Base-by-base conservation (phyloP, 1,140 invertebrate genomes). In the Gonioctena quinquepunctata region DNA sequence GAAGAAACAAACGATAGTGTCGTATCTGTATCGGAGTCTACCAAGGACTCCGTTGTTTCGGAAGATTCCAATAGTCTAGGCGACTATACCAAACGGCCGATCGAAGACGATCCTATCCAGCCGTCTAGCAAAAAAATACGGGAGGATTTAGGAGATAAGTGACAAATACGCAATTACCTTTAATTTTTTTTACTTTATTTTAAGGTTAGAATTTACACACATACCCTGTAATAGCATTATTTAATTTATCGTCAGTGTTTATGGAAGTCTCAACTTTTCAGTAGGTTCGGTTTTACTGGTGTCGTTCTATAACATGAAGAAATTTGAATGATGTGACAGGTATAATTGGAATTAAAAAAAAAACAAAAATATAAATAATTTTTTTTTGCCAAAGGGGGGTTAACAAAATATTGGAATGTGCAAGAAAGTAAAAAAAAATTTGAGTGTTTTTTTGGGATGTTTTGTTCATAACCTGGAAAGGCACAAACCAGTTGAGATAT, bases 41-140 rank as follows among this genome's bases (percentile, higher is more conserved):
- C 78, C 23, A 82, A 82, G 66, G 81, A 82, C 64, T 81, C 80
- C 25, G 70, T 72, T 19, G 69, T 57, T 18, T 57, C 71, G 50
- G 68, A 74, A n/a, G 54, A 68, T 22, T 67, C 59, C 18, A 66
- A 69, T 48, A 70, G 57, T 49, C 57, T 73, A 52, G 69, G 70
- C 6, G 63, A 66, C 7, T 71, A 61, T 49, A 76, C 69, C 67
- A 82, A 82, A 74, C 65, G 81, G 67, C 76, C 76, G 50, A 62
- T 79, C 16, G 82, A 83, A 60, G 80, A 76, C 8, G 77, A 81
- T 25, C 75, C 80, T 33, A 80, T 76, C 62, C 76, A 71, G 52
- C 78, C 81, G 18, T 73, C 79, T 22, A 79, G 73, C 73, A 84
- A 84, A 77, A 83, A 82, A 78, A 70, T 75, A 26, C 82, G 80